phyloP scores from a whole-genome alignment of 2,888 invertebrate genomes.

The Hypercompe scribonia region DNA sequence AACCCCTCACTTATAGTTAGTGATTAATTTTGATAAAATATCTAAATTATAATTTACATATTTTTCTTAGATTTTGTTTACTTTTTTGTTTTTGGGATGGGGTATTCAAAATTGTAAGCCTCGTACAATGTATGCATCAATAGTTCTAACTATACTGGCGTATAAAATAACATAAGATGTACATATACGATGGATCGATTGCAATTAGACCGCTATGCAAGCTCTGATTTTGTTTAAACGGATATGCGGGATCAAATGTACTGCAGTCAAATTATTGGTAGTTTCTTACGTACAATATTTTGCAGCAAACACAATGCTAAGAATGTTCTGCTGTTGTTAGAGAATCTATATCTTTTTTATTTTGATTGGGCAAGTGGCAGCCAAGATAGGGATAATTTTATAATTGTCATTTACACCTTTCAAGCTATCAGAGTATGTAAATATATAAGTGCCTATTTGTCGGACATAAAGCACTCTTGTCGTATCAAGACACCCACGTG shows the following conservation, averaged over 20 bases:
- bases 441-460: slow-evolving; percentile 2
- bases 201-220: too few species aligned
- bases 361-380: background rate
- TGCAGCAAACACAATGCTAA: too few species aligned
- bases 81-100: background rate
- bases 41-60: slow-evolving; percentile 13
- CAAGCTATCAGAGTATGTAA: background rate
- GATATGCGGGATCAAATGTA: too few species aligned
- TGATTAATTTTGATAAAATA: slow-evolving; percentile 15
- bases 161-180: too few species aligned
- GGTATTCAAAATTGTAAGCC: background rate
- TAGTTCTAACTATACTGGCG: too few species aligned
- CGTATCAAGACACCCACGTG: slow-evolving; percentile 20
- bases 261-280: too few species aligned
- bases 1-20: background rate
- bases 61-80: background rate
- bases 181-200: too few species aligned
- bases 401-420: background rate
- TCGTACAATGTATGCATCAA: too few species aligned
- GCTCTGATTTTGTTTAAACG: too few species aligned
- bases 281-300: too few species aligned
- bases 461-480: slow-evolving; percentile 15
- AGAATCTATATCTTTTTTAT: background rate
- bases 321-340: too few species aligned
- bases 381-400: background rate